Evolutionary conservation across 2,113 vertebrate species (phyloP).

Genomic region (Myocastor coypus): DNA sequence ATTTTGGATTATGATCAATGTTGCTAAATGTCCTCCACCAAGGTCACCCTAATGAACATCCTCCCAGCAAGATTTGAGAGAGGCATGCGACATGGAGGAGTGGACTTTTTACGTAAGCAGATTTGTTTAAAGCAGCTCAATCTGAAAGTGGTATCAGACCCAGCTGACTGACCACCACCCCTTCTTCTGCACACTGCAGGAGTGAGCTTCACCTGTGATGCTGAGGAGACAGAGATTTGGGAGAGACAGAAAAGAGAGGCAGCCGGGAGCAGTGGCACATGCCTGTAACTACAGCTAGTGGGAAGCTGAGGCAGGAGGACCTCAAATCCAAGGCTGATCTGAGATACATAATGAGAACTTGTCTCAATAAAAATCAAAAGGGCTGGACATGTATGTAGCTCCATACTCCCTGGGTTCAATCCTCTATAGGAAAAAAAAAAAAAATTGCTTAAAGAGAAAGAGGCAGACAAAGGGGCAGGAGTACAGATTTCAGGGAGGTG

Average conservation of each 20-base stretch:
- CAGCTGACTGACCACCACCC: rapidly evolving
- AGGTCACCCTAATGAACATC: not conserved
- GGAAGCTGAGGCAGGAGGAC: not conserved
- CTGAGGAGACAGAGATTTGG: not conserved
- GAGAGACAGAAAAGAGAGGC: not conserved
- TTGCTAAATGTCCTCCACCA: not conserved
- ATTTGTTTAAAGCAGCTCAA: not conserved
- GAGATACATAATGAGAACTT: not conserved
- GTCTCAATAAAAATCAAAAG: not conserved
- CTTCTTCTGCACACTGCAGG: not conserved
- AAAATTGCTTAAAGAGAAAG: not conserved
- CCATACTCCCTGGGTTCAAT: not conserved
- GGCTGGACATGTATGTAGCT: not conserved
- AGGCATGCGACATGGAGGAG: not conserved
- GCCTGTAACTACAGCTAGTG: not conserved
- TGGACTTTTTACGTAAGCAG: not conserved
- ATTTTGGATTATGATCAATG: not conserved
- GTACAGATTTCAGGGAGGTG: not conserved
- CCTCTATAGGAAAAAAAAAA: not conserved
- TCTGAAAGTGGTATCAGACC: not conserved
- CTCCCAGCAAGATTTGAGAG: not conserved
- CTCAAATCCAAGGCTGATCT: not conserved
- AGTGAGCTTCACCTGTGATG: not conserved
- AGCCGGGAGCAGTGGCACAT: too few relatives aligned
- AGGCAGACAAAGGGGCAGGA: not conserved